Percentiles rank a stretch among this genome's conserved stretches.
Evolutionary conservation across 2,113 vertebrate genomes (phyloP).

Genomic region (Vireo altiloquus): DNA sequence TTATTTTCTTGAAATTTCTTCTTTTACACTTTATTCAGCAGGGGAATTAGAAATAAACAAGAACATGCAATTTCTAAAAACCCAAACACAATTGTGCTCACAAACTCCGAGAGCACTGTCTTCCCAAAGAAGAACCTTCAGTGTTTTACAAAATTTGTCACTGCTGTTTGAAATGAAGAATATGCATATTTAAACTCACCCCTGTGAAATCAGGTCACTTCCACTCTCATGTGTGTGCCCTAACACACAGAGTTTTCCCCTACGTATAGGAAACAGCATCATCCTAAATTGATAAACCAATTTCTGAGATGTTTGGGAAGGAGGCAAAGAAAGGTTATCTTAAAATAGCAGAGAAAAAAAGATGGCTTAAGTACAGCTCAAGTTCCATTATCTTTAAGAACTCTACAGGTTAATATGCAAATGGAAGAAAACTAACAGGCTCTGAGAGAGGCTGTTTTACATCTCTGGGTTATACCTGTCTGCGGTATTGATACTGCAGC

Average conservation of each 20-base stretch:
- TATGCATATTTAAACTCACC: background rate
- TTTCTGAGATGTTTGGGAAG: background rate
- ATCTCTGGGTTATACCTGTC: background rate
- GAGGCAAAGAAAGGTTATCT: background rate
- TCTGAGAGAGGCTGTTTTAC: background rate
- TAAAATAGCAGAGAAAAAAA: background rate
- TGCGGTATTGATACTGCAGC: rapidly evolving
- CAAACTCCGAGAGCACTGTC: background rate
- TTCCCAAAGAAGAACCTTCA: background rate
- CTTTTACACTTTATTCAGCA: background rate
- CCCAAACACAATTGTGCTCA: rapidly evolving
- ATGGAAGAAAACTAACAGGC: background rate
- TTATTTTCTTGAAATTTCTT: background rate
- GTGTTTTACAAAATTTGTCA: background rate
- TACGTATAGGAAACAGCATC: background rate
- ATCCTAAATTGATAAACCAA: background rate
- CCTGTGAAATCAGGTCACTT: background rate
- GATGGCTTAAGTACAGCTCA: background rate
- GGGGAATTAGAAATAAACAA: background rate
- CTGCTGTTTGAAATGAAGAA: background rate
- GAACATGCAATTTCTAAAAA: background rate
- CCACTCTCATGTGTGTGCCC: background rate
- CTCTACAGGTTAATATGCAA: background rate
- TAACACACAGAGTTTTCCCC: background rate
- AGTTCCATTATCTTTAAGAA: background rate